These are phyloP conservation scores for Riptortus pedestris DNA, from an alignment of 1,140 invertebrate species.

Conservation along the genomic window DNA sequence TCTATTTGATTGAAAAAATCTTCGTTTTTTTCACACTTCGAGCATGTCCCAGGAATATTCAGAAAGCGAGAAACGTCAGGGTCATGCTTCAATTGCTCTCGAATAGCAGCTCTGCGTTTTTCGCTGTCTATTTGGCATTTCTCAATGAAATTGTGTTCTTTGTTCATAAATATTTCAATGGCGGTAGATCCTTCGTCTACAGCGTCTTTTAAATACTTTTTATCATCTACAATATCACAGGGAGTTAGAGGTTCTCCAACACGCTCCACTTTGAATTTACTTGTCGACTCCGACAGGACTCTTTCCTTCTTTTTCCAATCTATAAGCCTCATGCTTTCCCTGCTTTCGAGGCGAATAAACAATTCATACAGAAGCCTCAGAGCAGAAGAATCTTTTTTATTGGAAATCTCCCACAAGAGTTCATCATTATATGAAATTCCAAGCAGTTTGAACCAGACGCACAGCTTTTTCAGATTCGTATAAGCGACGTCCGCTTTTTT, in stretches of 20 bases:
- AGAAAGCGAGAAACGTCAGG: no score
- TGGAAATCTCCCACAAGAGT: background rate
- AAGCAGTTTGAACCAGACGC: constrained; percentile 8
- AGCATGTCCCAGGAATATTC: no score
- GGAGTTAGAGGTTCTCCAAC: no score
- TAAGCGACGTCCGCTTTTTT: background rate
- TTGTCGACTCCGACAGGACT: background rate
- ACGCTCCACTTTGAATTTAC: background rate
- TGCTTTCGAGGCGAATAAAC: background rate
- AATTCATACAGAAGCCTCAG: constrained; percentile 4
- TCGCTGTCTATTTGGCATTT: no score
- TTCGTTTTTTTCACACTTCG: no score
- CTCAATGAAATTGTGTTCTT: no score
- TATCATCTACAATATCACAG: background rate
- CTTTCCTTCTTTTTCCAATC: background rate
- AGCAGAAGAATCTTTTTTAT: background rate
- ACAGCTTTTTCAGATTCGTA: constrained; percentile 7
- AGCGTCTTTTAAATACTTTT: background rate
- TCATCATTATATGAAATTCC: background rate
- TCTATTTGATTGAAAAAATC: no score
- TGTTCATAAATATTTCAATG: no score
- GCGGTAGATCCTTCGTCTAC: no score
- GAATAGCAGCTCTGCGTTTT: no score
- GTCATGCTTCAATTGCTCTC: no score
- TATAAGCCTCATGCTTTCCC: background rate